Base-by-base conservation (phyloP, 1,140 invertebrate species). In the Reticulitermes speratus region DNA sequence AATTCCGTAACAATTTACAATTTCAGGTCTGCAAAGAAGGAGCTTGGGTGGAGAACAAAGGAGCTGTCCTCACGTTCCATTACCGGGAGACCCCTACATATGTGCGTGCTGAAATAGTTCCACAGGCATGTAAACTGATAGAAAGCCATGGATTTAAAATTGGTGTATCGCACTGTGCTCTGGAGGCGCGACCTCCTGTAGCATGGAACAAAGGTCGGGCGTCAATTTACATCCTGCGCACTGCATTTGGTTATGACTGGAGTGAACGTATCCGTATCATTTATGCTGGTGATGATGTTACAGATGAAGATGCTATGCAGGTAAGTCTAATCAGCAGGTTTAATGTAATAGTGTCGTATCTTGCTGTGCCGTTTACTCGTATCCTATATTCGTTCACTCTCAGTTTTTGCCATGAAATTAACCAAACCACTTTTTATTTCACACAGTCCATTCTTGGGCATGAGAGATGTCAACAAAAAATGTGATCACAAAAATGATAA, bases 1-100 rank as follows among this genome's bases (percentile, higher is more conserved):
- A 65, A 23, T 23, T 65, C 59, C 16, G 59, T 75, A 75, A 75
- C 7, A 30, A 14, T 25, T 30, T 25, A 11, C 7, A 75, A 1
- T 75, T 75, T 6, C 87, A 95, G 94, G 93, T 97, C 16, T 97
- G 96, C 89, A 94, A 92, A 87, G 95, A 97, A 88, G 97, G 97
- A 48, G 97, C 97, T 2, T 98, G 97, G 97, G 96, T 98, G 3
- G 97, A 98, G 89, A 97, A 97, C 89, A 98, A 98, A 91, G 97
- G 96, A 21, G 95, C 96, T 1, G 89, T 97, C 2, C 91, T 98
- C 38, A 97, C 97, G 5, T 97, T 96, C 92, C 97, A 98, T 90
- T 98, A 96, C 91, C 94, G 97, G 9, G 96, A 97, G 90, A 96
- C 96, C 0, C 96, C 96, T 6, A 88, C 93, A 84, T 92, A 95